phyloP scores from a whole-genome alignment of 2,113 vertebrate genomes.

The Nothoprocta pentlandii region DNA sequence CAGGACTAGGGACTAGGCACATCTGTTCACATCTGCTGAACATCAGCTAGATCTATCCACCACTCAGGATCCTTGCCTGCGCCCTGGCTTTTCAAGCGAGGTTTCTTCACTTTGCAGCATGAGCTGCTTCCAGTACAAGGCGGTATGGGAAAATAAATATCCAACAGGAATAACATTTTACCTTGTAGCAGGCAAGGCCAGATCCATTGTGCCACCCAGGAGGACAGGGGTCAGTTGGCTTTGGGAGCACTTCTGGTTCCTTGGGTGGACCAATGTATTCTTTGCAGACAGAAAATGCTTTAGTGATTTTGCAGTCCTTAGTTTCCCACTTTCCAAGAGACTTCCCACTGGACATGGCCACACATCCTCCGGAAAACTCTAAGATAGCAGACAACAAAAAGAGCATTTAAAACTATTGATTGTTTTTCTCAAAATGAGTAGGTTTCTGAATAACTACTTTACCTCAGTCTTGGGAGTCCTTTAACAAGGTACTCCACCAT shows the following conservation, averaged over 20 bases:
- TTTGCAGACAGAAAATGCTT: constrained; percentile 91
- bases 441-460: background rate
- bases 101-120: background rate
- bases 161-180: constrained; percentile 42
- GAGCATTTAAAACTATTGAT: background rate
- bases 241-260: constrained; percentile 73
- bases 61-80: background rate
- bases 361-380: constrained; percentile 85
- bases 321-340: constrained; percentile 90
- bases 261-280: constrained; percentile 73
- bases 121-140: constrained; percentile 15
- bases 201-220: constrained; percentile 84
- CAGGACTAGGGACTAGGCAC: background rate
- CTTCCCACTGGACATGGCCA: constrained; percentile 81
- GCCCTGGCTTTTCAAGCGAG: background rate
- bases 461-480: background rate
- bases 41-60: background rate
- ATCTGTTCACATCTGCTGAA: background rate
- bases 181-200: constrained; percentile 91
- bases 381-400: constrained; percentile 41
- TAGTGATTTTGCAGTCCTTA: constrained; percentile 87
- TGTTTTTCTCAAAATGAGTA: background rate
- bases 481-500: background rate
- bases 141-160: background rate
- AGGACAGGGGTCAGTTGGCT: constrained; percentile 83